Evolutionary conservation across 1,140 invertebrate genomes (phyloP).

Genomic region (Trichogramma pretiosum): DNA sequence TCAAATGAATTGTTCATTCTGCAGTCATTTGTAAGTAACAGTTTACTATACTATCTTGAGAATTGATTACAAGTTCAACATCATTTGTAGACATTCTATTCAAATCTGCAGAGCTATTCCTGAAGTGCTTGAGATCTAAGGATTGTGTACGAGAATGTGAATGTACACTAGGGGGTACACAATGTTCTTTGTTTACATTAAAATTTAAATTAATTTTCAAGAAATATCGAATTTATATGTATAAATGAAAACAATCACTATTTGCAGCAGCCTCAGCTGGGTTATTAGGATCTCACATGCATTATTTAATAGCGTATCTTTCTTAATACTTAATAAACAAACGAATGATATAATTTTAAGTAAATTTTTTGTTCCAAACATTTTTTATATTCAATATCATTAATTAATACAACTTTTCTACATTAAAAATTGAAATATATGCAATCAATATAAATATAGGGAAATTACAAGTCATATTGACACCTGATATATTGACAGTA

Average conservation of each 20-base stretch:
- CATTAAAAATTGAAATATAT: too few relatives aligned
- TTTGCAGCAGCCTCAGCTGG: slow-evolving; percentile 25
- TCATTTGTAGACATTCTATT: slow-evolving; percentile 67
- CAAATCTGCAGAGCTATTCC: slow-evolving; percentile 69
- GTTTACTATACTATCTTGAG: slow-evolving; percentile 47
- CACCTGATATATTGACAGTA: too few relatives aligned
- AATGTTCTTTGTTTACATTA: slow-evolving; percentile 51
- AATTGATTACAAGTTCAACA: slow-evolving; percentile 58
- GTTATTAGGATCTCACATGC: slow-evolving; percentile 18
- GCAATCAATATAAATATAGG: too few relatives aligned
- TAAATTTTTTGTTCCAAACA: too few relatives aligned
- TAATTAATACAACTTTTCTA: too few relatives aligned
- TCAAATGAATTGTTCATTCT: not conserved
- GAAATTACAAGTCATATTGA: too few relatives aligned
- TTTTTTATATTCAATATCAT: too few relatives aligned
- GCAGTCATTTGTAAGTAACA: too few relatives aligned
- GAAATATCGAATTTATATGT: slow-evolving; percentile 1
- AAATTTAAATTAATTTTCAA: not conserved
- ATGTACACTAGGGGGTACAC: slow-evolving; percentile 44
- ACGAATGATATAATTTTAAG: too few relatives aligned
- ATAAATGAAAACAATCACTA: slow-evolving; percentile 22
- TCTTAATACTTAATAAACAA: too few relatives aligned
- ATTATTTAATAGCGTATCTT: slow-evolving; percentile 25
- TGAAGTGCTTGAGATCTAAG: slow-evolving; percentile 67
- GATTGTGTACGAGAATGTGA: slow-evolving; percentile 75